Conservation (phyloP, 2,888 invertebrate species). For the Icerya purchasi region DNA sequence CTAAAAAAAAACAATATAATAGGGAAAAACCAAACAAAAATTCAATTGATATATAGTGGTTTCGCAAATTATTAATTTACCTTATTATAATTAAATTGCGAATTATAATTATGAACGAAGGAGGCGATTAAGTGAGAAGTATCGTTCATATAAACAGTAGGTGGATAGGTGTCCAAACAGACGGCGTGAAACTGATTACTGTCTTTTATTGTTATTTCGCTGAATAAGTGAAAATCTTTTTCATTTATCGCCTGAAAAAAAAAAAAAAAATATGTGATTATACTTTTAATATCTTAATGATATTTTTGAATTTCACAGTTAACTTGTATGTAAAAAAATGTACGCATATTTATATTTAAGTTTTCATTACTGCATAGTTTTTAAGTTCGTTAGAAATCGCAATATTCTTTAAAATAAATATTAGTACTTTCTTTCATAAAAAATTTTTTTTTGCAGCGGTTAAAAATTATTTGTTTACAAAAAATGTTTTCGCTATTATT, state of each 20-base stretch:
- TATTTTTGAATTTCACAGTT: neutral
- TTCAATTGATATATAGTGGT: too few species aligned
- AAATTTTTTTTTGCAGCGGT: too few species aligned
- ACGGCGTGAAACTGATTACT: conserved; percentile 93
- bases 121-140: conserved; percentile 57
- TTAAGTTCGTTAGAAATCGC: too few species aligned
- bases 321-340: neutral
- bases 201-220: conserved; percentile 88
- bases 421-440: too few species aligned
- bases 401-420: too few species aligned
- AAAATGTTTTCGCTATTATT: too few species aligned
- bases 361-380: too few species aligned
- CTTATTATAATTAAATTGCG: conserved; percentile 18
- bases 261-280: conserved; percentile 1
- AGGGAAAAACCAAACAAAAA: too few species aligned
- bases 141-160: conserved; percentile 80
- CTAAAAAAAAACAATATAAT: too few species aligned
- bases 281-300: neutral
- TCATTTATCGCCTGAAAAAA: conserved; percentile 34
- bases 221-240: conserved; percentile 62
- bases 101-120: conserved; percentile 66
- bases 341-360: neutral
- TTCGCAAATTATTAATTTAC: neutral
- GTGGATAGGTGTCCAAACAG: conserved; percentile 82
- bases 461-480: too few species aligned